These are phyloP conservation scores for Craseonycteris thonglongyai DNA, from an alignment of 2,113 vertebrate genomes.

Conservation along the genomic window DNA sequence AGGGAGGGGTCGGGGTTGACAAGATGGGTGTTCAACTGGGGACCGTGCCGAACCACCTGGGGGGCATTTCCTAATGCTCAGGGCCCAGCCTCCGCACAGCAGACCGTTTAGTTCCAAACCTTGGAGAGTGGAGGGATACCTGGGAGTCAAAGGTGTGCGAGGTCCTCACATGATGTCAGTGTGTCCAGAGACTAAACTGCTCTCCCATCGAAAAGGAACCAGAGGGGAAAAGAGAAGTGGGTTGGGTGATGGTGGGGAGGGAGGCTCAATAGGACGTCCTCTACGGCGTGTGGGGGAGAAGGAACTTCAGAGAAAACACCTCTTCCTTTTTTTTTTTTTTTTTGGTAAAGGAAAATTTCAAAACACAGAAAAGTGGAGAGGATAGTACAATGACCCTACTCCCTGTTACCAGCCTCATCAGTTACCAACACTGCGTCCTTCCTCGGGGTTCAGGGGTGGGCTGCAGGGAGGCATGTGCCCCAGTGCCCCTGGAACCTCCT, in stretches of 20 bases:
- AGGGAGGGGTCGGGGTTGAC: not conserved
- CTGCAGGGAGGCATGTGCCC: not conserved
- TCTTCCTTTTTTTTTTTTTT: not conserved
- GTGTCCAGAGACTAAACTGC: not conserved
- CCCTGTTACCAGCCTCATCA: not conserved
- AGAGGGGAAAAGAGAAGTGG: not conserved
- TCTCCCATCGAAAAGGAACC: not conserved
- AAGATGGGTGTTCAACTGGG: not conserved
- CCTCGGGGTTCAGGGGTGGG: not conserved
- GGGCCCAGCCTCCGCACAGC: fast-evolving
- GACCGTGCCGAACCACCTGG: not conserved
- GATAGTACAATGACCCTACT: not conserved
- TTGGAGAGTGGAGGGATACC: not conserved
- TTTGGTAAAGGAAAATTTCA: not conserved
- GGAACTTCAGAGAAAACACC: not conserved
- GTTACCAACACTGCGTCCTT: not conserved
- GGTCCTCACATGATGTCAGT: too few relatives aligned
- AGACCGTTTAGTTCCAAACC: not conserved
- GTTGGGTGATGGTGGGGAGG: not conserved
- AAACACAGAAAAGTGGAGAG: not conserved
- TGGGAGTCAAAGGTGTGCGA: not conserved
- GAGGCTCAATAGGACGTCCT: not conserved
- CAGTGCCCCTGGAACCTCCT: not conserved
- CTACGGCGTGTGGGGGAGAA: not conserved
- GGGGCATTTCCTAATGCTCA: not conserved